Percentiles rank a stretch among this genome's conserved stretches.
These are phyloP conservation scores for Muscina levida DNA, from an alignment of 2,888 invertebrate genomes.

Conservation along the genomic window DNA sequence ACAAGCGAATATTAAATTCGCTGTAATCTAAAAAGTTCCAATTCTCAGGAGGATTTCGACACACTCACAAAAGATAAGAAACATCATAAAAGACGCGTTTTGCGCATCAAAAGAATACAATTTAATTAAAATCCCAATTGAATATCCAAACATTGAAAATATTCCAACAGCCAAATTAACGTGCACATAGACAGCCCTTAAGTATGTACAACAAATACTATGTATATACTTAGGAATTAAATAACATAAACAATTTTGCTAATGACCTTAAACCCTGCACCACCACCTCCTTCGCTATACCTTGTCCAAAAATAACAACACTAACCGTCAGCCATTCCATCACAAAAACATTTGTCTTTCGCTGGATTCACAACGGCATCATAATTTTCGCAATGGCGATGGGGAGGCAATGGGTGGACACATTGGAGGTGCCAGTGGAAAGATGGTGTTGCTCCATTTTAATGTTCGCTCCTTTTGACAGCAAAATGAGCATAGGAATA, in stretches of 20 bases:
- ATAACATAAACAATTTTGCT: slow-evolving; percentile 64
- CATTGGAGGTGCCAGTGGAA: not conserved
- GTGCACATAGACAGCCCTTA: slow-evolving; percentile 14
- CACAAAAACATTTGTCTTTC: slow-evolving; percentile 34
- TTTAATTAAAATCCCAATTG: slow-evolving; percentile 41
- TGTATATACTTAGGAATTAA: slow-evolving; percentile 60
- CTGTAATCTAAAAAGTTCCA: not conserved
- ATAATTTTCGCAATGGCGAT: not conserved
- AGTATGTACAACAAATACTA: slow-evolving; percentile 61
- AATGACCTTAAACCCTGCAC: slow-evolving; percentile 15
- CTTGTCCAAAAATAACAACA: not conserved
- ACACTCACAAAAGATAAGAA: slow-evolving; percentile 3
- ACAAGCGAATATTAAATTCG: slow-evolving; percentile 1
- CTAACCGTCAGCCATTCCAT: not conserved
- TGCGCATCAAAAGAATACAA: slow-evolving; percentile 21
- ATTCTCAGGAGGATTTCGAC: not conserved
- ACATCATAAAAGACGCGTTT: slow-evolving; percentile 33
- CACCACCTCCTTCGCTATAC: not conserved
- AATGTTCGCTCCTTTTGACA: slow-evolving; percentile 59
- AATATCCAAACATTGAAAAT: not conserved
- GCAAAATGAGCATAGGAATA: slow-evolving; percentile 78
- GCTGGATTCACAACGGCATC: slow-evolving; percentile 11
- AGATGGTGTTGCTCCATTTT: slow-evolving; percentile 29
- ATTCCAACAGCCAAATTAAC: not conserved
- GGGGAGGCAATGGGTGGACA: not conserved